Evolutionary conservation across 2,797 vertebrate genomes (phyloP).

Genomic region (Decapterus maruadsi): DNA sequence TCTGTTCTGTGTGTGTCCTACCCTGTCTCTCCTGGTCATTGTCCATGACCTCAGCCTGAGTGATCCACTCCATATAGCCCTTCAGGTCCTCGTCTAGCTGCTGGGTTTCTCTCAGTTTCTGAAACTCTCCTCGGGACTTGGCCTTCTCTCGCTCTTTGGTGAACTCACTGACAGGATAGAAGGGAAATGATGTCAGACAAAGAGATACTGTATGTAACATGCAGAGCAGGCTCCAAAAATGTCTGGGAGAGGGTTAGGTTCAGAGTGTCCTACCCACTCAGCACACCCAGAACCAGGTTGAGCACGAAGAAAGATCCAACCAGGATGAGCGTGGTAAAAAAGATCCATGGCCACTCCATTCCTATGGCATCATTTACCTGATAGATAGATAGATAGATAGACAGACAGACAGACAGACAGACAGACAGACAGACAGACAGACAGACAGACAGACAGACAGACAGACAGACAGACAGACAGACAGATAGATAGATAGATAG

Average conservation of each 20-base stretch:
- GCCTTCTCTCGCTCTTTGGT: slow-evolving; percentile 96
- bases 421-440: no score
- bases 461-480: no score
- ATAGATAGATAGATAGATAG: background rate
- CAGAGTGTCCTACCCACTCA: slow-evolving; percentile 89
- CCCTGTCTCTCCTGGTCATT: slow-evolving; percentile 85
- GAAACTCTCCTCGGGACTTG: slow-evolving; percentile 93
- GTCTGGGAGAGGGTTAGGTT: background rate
- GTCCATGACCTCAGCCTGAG: slow-evolving; percentile 94
- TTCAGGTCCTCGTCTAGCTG: slow-evolving; percentile 95
- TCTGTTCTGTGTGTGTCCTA: slow-evolving; percentile 26
- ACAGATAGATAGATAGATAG: no score
- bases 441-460: no score
- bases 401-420: no score
- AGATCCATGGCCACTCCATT: slow-evolving; percentile 97
- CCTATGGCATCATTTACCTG: slow-evolving; percentile 96
- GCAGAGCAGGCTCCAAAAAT: background rate
- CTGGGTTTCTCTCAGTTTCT: slow-evolving; percentile 93
- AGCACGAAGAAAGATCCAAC: slow-evolving; percentile 96
- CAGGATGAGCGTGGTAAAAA: slow-evolving; percentile 94
- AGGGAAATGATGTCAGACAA: background rate
- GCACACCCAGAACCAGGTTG: slow-evolving; percentile 94
- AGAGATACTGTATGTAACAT: background rate
- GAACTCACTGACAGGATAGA: slow-evolving; percentile 87
- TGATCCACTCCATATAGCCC: slow-evolving; percentile 97